Evolutionary conservation across 2,113 vertebrate genomes (phyloP), one percentile per base, ranked within the genome.

Genomic region (Oryzias celebensis): DNA sequence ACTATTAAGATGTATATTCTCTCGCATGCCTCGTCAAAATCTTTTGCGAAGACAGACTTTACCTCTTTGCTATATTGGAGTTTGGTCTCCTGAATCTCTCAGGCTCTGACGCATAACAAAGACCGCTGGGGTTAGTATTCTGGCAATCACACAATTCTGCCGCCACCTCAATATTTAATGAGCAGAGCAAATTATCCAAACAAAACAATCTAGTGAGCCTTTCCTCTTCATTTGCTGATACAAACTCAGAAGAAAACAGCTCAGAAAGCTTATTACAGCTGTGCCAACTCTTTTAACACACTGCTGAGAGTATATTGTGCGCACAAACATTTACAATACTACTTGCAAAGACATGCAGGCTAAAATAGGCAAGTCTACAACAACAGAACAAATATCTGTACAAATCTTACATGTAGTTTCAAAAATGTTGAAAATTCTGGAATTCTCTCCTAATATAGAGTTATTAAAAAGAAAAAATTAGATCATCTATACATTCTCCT

Each of bases 161-260:
- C 75, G 80, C 73, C 82, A 78, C 85, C 77, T 91, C 83, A 90
- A 86, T 90, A 91, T 88, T 90, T 90, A 89, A 91, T 90, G 88
- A 92, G 87, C 83, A 74, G 81, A 76, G 86, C 76, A 91, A 91
- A 91, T 90, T 89, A 90, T 84, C 81, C 80, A 81, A 75, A 83
- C 81, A 83, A 84, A 85, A 75, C 75, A 85, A 88, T 90, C 87
- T 80, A 86, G 88, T 77, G 82, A 84, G 81, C 78, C 71, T 81
- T 86, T 88, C 76, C 78, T 81, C 66, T 50, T 59, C 74, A 76
- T 79, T 81, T 80, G 73, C 81, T 78, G 78, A 75, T 65, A 65
- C 77, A 71, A 60, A 71, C 12, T 12, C 68, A 62, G 50, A 68
- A 69, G 65, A 73, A 75, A 75, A 70, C 66, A 65, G 67, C 68